Evolutionary conservation across 2,797 vertebrate species (phyloP).

Genomic region (Lutjanus argentimaculatus): DNA sequence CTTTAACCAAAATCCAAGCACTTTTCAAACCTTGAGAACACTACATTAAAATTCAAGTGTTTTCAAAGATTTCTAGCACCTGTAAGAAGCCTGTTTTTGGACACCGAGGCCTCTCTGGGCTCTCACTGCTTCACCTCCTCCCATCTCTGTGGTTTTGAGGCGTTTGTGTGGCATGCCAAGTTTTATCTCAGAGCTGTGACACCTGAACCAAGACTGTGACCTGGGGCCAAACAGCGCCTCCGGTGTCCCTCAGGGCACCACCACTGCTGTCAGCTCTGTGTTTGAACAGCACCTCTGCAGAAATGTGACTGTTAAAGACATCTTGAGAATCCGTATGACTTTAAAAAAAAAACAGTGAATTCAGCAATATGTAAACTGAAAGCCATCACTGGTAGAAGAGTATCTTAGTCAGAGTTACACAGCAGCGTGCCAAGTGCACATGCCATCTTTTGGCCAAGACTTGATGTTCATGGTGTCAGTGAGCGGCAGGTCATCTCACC

Average conservation of each 20-base stretch:
- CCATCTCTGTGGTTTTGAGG: constrained; percentile 57
- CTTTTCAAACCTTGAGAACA: no score
- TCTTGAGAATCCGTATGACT: constrained; percentile 34
- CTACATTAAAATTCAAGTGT: no score
- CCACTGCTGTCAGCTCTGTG: constrained; percentile 54
- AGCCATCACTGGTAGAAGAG: constrained; percentile 5
- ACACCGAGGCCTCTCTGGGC: constrained; percentile 21
- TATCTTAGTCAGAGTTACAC: constrained; percentile 20
- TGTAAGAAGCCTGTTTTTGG: no score
- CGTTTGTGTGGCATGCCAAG: constrained; percentile 51
- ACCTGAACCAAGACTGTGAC: constrained; percentile 72
- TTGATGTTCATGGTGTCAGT: constrained; percentile 46
- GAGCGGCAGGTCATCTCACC: constrained; percentile 71
- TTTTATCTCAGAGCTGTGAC: constrained; percentile 68
- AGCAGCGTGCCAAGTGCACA: constrained; percentile 50
- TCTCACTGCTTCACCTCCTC: constrained; percentile 12
- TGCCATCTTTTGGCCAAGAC: constrained; percentile 61
- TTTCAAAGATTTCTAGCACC: no score
- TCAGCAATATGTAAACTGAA: constrained; percentile 8
- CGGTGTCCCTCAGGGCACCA: constrained; percentile 49
- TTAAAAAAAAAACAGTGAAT: constrained; percentile 45
- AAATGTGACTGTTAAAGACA: constrained; percentile 44
- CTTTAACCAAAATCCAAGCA: no score
- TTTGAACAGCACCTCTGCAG: constrained; percentile 58
- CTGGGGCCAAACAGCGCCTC: constrained; percentile 54